phyloP scores from a whole-genome alignment of 2,113 vertebrate genomes.

The Dicerorhinus sumatrensis region DNA sequence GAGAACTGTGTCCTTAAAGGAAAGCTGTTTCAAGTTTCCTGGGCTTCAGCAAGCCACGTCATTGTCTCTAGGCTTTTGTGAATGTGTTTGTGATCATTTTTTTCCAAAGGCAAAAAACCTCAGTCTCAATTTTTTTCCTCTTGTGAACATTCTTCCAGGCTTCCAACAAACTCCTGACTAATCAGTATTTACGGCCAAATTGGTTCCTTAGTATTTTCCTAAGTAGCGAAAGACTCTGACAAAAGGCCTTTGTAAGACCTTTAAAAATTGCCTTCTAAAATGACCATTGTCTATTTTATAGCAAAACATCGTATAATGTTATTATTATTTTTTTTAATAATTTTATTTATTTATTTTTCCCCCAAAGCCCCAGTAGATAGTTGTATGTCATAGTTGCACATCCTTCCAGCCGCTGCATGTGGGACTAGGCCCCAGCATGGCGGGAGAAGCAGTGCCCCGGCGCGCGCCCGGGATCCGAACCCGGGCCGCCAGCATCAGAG shows the following conservation, averaged over 20 bases:
- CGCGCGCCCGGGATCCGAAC: no score
- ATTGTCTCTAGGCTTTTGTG: neutral
- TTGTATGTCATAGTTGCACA: no score
- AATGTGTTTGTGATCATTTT: neutral
- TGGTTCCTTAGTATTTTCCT: neutral
- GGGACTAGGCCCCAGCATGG: no score
- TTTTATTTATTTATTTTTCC: no score
- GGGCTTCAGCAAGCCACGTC: neutral
- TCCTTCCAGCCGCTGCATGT: no score
- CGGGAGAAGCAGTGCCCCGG: no score
- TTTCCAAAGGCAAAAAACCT: neutral
- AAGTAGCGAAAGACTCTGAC: neutral
- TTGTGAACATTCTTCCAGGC: neutral
- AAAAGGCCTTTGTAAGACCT: neutral
- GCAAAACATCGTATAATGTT: neutral
- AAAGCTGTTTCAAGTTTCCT: neutral
- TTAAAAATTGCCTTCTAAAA: constrained; percentile 5
- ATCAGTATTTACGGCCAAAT: neutral
- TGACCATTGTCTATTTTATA: neutral
- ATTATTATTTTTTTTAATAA: no score
- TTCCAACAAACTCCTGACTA: neutral
- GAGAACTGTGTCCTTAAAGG: neutral
- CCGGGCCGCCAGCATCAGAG: no score
- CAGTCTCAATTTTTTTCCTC: neutral
- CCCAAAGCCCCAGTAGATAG: no score